phyloP scores from a whole-genome alignment of 2,888 invertebrate species.

The Pseudococcus viburni region DNA sequence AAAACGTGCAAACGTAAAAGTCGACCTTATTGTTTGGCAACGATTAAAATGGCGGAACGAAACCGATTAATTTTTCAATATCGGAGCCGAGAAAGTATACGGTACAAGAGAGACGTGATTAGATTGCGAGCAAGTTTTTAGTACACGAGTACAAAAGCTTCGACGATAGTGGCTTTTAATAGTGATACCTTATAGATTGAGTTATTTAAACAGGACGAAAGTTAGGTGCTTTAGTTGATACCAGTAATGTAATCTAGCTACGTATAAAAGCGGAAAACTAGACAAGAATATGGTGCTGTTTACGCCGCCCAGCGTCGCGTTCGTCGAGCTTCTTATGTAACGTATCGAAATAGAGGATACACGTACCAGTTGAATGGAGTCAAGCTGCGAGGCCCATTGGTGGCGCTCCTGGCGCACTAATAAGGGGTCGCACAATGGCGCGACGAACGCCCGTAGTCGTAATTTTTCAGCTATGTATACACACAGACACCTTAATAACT shows the following conservation, averaged over 20 bases:
- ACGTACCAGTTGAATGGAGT: slow-evolving; percentile 28
- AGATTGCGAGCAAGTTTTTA: slow-evolving; percentile 2
- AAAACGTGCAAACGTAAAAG: background rate
- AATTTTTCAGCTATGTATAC: too few relatives aligned
- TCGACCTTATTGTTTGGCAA: background rate
- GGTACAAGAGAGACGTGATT: background rate
- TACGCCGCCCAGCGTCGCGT: background rate
- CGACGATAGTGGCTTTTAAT: slow-evolving; percentile 21
- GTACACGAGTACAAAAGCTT: background rate
- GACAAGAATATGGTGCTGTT: slow-evolving; percentile 5
- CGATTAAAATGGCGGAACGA: slow-evolving; percentile 16
- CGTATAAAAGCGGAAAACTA: background rate
- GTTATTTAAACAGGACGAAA: slow-evolving; percentile 21
- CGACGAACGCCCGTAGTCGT: background rate
- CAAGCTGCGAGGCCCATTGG: slow-evolving; percentile 21
- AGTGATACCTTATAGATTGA: slow-evolving; percentile 21
- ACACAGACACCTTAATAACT: too few relatives aligned
- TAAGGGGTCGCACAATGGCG: background rate
- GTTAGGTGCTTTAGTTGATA: slow-evolving; percentile 15
- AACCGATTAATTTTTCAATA: slow-evolving; percentile 1
- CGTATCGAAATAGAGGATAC: background rate
- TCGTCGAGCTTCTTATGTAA: background rate
- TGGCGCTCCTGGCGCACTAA: slow-evolving; percentile 16
- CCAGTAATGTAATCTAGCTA: slow-evolving; percentile 10
- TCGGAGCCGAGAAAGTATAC: background rate